Conservation (phyloP, 1,140 invertebrate species). For the Kradibia gibbosae region DNA sequence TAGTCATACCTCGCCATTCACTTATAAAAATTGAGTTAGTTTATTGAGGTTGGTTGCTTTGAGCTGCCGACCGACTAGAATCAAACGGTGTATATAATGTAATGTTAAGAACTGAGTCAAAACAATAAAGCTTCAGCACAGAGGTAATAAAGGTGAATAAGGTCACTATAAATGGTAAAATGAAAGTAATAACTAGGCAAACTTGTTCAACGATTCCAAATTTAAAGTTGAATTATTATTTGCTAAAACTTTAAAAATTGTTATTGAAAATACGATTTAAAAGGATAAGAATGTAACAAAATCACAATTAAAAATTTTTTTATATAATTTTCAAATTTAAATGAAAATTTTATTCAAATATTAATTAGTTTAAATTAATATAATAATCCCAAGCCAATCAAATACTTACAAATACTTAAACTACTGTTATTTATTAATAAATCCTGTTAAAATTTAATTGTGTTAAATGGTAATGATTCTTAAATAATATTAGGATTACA, state of each 20-base stretch:
- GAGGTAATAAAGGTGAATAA: slow-evolving; percentile 45
- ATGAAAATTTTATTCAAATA: not conserved
- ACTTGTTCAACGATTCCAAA: slow-evolving; percentile 31
- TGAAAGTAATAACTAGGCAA: slow-evolving; percentile 6
- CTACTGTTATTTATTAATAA: not conserved
- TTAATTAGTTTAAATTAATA: not conserved
- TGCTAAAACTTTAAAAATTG: slow-evolving; percentile 5
- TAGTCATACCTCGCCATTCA: slow-evolving; percentile 19
- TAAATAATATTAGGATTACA: slow-evolving; percentile 21
- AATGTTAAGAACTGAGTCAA: slow-evolving; percentile 12
- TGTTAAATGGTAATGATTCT: not conserved
- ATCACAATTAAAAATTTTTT: not conserved
- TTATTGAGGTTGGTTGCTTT: slow-evolving; percentile 36
- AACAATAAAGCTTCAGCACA: slow-evolving; percentile 18
- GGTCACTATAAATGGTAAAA: slow-evolving; percentile 23
- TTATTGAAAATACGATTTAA: not conserved
- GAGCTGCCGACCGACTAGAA: slow-evolving; percentile 47
- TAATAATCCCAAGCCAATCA: not conserved
- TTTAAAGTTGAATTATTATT: not conserved
- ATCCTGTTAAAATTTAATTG: not conserved
- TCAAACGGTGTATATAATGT: slow-evolving; percentile 26
- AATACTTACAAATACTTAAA: no score
- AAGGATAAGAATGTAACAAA: not conserved
- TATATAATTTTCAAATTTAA: not conserved
- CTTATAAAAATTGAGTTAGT: slow-evolving; percentile 15